Evolutionary conservation across 2,797 vertebrate species (phyloP).

Genomic region (Pogonophryne albipinna): DNA sequence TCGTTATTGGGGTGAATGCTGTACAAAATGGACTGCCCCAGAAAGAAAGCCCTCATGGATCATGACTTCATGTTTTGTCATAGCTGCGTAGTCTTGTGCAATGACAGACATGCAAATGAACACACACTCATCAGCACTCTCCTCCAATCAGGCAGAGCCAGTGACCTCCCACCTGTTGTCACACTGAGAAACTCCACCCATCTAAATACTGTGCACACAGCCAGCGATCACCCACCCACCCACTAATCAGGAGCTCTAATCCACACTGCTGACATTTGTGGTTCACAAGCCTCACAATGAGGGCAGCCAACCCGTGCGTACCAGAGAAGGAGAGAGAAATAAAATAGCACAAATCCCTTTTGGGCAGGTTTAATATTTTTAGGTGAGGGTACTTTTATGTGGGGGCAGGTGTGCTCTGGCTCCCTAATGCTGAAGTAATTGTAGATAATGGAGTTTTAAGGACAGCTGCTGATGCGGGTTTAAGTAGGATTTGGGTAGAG

Average conservation of each 20-base stretch:
- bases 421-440: constrained; percentile 84
- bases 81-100: background rate
- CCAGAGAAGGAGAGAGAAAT: constrained; percentile 51
- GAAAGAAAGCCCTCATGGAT: background rate
- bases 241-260: constrained; percentile 65
- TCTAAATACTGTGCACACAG: constrained; percentile 52
- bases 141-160: constrained; percentile 44
- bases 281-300: constrained; percentile 58
- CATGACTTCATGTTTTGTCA: background rate
- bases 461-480: constrained; percentile 82
- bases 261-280: constrained; percentile 58
- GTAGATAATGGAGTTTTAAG: constrained; percentile 87
- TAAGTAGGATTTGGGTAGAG: constrained; percentile 82
- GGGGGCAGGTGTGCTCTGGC: constrained; percentile 75
- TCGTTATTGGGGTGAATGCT: background rate
- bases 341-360: constrained; percentile 74
- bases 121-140: constrained; percentile 23
- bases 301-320: constrained; percentile 55
- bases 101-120: constrained; percentile 38
- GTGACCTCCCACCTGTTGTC: constrained; percentile 56
- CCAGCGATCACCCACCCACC: constrained; percentile 47
- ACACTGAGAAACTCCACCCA: constrained; percentile 38
- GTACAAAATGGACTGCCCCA: background rate
- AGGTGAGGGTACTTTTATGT: constrained; percentile 71
- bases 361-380: constrained; percentile 79